Evolutionary conservation across 30 jellyfish, hydroid and myxozoan genomes (phyloP).

Genomic region (Hydra vulgaris): DNA sequence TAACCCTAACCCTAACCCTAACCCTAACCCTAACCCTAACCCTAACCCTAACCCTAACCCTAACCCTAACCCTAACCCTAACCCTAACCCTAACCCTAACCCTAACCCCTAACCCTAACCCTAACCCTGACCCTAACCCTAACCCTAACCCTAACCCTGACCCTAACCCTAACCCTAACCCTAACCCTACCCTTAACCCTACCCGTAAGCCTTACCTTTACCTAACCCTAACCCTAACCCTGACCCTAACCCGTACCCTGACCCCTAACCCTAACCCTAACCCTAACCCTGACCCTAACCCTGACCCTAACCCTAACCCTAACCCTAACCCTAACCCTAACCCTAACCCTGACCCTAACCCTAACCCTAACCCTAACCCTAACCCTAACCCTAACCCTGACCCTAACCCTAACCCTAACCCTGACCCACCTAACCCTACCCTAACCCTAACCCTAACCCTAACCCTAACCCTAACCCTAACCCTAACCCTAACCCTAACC

Average conservation of each 20-base stretch:
- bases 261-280: conserved; percentile 29
- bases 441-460: conserved; percentile 7
- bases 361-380: conserved; percentile 31
- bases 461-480: conserved; percentile 17
- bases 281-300: conserved; percentile 32
- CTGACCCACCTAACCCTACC: conserved; percentile 22
- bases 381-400: conserved; percentile 26
- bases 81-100: conserved; percentile 43
- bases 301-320: conserved; percentile 29
- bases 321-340: conserved; percentile 35
- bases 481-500: conserved; percentile 32
- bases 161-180: conserved; percentile 31
- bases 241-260: conserved; percentile 12
- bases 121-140: conserved; percentile 25
- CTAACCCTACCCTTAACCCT: conserved; percentile 42
- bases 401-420: conserved; percentile 36
- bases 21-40: conserved; percentile 56
- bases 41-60: conserved; percentile 58
- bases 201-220: conserved; percentile 37
- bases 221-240: conserved; percentile 36
- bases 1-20: conserved; percentile 50
- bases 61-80: conserved; percentile 50
- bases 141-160: conserved; percentile 30
- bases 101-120: conserved; percentile 33
- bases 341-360: conserved; percentile 23